Conservation (phyloP, 1,140 invertebrate species). For the Pogonomyrmex californicus region DNA sequence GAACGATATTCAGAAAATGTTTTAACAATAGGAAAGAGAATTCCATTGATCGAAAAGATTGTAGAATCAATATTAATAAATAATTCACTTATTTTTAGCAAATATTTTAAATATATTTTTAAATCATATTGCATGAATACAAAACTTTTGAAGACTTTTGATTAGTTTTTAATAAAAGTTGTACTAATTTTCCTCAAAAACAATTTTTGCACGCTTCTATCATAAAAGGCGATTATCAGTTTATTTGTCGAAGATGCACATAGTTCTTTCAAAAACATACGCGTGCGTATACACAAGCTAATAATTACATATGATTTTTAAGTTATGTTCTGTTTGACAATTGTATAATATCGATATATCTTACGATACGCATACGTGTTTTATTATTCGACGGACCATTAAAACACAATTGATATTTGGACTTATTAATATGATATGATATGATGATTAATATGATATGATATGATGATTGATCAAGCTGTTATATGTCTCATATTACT, state of each 20-base stretch:
- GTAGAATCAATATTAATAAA: not conserved
- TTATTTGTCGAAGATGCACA: not conserved
- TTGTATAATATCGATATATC: conserved; percentile 30
- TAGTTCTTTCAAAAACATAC: not conserved
- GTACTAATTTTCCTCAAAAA: too few species aligned
- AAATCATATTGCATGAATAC: not conserved
- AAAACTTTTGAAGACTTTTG: not conserved
- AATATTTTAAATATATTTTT: not conserved
- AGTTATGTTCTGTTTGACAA: not conserved
- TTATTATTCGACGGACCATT: conserved; percentile 61
- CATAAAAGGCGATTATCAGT: not conserved
- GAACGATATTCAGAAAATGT: too few species aligned
- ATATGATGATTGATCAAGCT: conserved; percentile 67
- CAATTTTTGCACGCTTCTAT: not conserved
- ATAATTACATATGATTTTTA: not conserved
- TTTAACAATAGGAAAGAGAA: too few species aligned
- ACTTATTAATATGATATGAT: conserved; percentile 56
- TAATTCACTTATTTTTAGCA: not conserved
- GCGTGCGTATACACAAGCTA: not conserved
- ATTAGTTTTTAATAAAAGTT: not conserved
- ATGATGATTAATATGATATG: too few species aligned
- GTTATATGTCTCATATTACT: conserved; percentile 1
- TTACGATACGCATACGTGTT: conserved; percentile 59
- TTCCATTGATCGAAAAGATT: not conserved
- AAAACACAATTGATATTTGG: conserved; percentile 72